These are phyloP conservation scores for Bombus breviceps DNA, from an alignment of 1,140 invertebrate genomes.

Conservation along the genomic window DNA sequence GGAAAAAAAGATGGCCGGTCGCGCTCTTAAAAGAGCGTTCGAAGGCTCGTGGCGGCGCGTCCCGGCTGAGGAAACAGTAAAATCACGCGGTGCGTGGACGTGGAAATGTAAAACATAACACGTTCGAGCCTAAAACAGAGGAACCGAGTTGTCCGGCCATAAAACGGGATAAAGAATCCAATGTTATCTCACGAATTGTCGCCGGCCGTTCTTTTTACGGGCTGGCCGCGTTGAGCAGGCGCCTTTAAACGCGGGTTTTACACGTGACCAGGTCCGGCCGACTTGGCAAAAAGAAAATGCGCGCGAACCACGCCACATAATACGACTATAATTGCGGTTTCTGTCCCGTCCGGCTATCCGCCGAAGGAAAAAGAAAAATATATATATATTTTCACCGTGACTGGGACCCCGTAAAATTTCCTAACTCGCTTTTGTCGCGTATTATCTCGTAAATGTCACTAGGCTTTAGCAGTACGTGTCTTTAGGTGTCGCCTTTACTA, in stretches of 20 bases:
- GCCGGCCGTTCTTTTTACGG: slow-evolving; percentile 38
- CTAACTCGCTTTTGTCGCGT: slow-evolving; percentile 59
- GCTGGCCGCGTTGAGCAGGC: slow-evolving; percentile 7
- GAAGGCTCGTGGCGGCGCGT: not conserved
- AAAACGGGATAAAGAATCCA: slow-evolving; percentile 61
- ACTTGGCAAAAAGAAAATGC: slow-evolving; percentile 43
- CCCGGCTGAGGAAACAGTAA: slow-evolving; percentile 6
- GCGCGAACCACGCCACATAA: slow-evolving; percentile 55
- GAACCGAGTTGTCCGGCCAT: slow-evolving; percentile 54
- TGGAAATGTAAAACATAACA: slow-evolving; percentile 50
- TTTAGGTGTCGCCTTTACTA: slow-evolving; percentile 59
- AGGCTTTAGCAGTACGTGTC: slow-evolving; percentile 10
- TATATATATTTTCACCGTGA: slow-evolving; percentile 23
- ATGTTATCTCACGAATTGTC: slow-evolving; percentile 61
- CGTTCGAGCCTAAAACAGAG: slow-evolving; percentile 45
- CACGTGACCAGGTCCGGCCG: slow-evolving; percentile 16
- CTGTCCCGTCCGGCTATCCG: slow-evolving; percentile 31
- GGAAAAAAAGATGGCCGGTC: not conserved
- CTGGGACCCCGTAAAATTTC: slow-evolving; percentile 48
- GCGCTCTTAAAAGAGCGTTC: not conserved
- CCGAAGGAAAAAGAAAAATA: not conserved
- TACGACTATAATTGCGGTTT: slow-evolving; percentile 70
- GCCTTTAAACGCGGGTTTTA: slow-evolving; percentile 47
- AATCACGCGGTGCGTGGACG: slow-evolving; percentile 10
- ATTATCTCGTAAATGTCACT: slow-evolving; percentile 71